Evolutionary conservation across 2,888 invertebrate species (phyloP), one percentile per base, ranked within the genome.

Genomic region (Microchrysa polita): DNA sequence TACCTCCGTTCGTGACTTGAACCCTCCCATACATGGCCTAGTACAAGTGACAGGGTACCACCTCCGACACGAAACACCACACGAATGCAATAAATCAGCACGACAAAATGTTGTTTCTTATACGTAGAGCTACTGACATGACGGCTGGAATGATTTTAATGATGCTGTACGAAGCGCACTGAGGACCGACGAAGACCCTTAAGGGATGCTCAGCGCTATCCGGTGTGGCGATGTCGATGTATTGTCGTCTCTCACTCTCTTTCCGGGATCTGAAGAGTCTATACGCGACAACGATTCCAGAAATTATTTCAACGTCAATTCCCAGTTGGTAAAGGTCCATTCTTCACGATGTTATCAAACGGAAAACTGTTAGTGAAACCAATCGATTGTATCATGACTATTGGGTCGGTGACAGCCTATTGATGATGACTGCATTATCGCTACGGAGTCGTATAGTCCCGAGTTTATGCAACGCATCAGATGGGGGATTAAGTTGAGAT

Each of bases 321-420:
- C 27, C 27, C 27, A 34, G 27, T 34, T 34, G 27, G 4, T 7
- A n/a, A 34, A 34, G 27, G 27, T 34, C 27, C 27, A 34, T 34
- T 34, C n/a, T 44, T 18, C 18, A 34, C 4, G 7, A 55, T 34
- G 57, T 57, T 40, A 57, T 34, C 67, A 69, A 69, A 73, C 67
- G 73, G 27, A 75, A 75, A 75, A 73, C 53, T 75, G 74, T 74
- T 75, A 75, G 74, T 72, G 75, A 75, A 67, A 74, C 75, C 75
- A 74, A 75, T 74, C 72, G 75, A 74, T 75, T 73, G 12, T 23
- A 53, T 60, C 60, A 40, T 48, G 40, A 27, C 48, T n/a, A 48
- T 65, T 65, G 65, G 67, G 55, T 20, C 55, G 63, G 23, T 34
- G 22, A 42, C 22, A 59, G 59, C 1, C 16, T 55, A 69, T 69